Conservation (phyloP, 2,113 vertebrate species). For the Tauraco erythrolophus region DNA sequence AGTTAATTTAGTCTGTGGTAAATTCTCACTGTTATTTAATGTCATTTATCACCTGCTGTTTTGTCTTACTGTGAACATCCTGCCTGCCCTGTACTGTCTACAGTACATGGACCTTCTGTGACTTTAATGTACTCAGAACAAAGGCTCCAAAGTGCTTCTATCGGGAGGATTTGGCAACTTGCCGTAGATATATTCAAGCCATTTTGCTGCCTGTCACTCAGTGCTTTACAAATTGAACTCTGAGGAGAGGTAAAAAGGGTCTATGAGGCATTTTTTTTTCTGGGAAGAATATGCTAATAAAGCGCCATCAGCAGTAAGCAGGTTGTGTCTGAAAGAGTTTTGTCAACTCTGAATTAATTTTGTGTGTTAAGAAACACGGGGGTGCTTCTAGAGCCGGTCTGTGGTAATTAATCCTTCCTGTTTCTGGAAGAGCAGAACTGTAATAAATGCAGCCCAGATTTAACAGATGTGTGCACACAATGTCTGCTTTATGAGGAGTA, state of each 20-base stretch:
- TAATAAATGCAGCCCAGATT: slow-evolving; percentile 81
- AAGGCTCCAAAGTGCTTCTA: slow-evolving; percentile 84
- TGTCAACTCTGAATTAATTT: slow-evolving; percentile 92
- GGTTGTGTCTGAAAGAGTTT: slow-evolving; percentile 88
- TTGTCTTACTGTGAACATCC: slow-evolving; percentile 87
- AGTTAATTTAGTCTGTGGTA: slow-evolving; percentile 86
- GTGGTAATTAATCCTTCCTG: slow-evolving; percentile 88
- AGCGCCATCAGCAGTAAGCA: slow-evolving; percentile 87
- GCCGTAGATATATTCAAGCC: slow-evolving; percentile 85
- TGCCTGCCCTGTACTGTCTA: slow-evolving; percentile 81
- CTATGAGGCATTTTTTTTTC: slow-evolving; percentile 83
- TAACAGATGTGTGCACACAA: slow-evolving; percentile 83
- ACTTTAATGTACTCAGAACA: slow-evolving; percentile 87
- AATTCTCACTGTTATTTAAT: slow-evolving; percentile 88
- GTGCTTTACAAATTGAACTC: slow-evolving; percentile 86
- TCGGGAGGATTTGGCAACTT: slow-evolving; percentile 82
- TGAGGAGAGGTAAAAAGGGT: slow-evolving; percentile 84
- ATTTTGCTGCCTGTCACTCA: slow-evolving; percentile 88
- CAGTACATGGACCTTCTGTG: slow-evolving; percentile 86
- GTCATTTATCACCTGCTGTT: slow-evolving; percentile 90
- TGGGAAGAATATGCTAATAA: slow-evolving; percentile 90
- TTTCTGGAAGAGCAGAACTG: slow-evolving; percentile 81
- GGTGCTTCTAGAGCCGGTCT: slow-evolving; percentile 78
- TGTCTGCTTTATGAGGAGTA: slow-evolving; percentile 81
- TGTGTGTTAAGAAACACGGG: slow-evolving; percentile 84